These are phyloP conservation scores for Calidris pygmaea DNA, from an alignment of 2,113 vertebrate species.

Conservation along the genomic window DNA sequence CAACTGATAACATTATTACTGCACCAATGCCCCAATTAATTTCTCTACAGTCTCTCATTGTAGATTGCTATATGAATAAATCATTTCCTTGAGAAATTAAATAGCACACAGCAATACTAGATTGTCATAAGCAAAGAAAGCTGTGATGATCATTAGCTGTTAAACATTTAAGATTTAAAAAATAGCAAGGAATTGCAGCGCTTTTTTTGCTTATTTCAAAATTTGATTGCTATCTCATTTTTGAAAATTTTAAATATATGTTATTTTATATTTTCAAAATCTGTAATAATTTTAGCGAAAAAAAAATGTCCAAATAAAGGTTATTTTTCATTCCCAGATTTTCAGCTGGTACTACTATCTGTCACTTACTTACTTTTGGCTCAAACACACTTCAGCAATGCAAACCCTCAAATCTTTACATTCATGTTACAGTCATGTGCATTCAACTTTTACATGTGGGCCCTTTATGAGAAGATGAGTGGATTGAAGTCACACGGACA, in stretches of 20 bases:
- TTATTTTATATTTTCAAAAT: neutral
- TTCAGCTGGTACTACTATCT: neutral
- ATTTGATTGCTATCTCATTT: rapidly evolving
- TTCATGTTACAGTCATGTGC: too few species aligned
- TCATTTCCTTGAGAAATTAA: neutral
- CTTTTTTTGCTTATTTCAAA: neutral
- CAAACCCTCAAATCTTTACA: neutral
- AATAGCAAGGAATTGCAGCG: neutral
- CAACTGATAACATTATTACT: neutral
- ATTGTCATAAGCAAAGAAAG: neutral
- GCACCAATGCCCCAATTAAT: neutral
- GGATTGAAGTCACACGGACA: neutral
- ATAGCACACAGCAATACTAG: neutral
- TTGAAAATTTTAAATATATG: neutral
- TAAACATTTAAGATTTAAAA: neutral
- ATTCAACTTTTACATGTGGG: neutral
- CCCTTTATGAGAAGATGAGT: neutral
- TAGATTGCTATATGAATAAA: neutral
- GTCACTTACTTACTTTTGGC: neutral
- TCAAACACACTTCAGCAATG: neutral
- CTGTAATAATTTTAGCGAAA: neutral
- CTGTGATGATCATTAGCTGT: neutral
- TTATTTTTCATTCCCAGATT: neutral
- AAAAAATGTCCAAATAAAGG: neutral
- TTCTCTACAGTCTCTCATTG: neutral